Base-by-base conservation (phyloP, 2,888 invertebrate genomes). In the Notodonta dromedarius region DNA sequence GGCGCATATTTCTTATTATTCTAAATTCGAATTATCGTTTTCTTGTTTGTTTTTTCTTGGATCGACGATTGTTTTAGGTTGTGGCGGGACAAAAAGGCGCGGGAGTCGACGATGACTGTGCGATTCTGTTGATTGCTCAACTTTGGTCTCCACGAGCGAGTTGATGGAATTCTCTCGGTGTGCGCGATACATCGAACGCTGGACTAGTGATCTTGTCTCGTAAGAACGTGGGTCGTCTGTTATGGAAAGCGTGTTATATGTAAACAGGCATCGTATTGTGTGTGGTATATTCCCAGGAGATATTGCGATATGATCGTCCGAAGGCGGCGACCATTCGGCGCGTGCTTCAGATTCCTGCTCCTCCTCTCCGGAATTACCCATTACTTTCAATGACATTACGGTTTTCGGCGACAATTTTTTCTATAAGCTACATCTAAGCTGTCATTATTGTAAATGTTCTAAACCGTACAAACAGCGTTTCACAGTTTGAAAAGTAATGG, bases 351-450 rank as follows among this genome's bases (percentile, higher is more conserved):
- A 91, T 91, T 84, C 91, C 87, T 80, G 73, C 76, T 82, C 71
- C 78, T 74, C 74, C 80, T 76, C 80, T 80, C 80, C 84, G 81
- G 86, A 86, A 87, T 91, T 88, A 88, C 85, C 91, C 90, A 93
- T 93, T 93, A 92, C 87, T 71, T 82, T 77, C 86, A 83, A 92
- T 93, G 93, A 93, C 92, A 86, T 74, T 84, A 88, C 88, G 82
- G 80, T 91, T 92, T 90, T 86, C 71, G 71, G 78, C 80, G 84
- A 87, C 85, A 85, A 82, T 81, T 82, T 81, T 83, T 82, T 69
- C 46, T 76, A 65, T 81, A 83, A 80, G 77, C 79, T 85, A 82
- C 82, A 85, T 82, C 82, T 80, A 86, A 84, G 85, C 90, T 79
- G 82, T 89, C 84, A 92, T 91, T 90, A 91, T 80, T 77, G 61